A percentile compares a stretch with the other conserved stretches of the same genome.
Evolutionary conservation across 2,797 vertebrate species (phyloP).

Genomic region (Masticophis lateralis): DNA sequence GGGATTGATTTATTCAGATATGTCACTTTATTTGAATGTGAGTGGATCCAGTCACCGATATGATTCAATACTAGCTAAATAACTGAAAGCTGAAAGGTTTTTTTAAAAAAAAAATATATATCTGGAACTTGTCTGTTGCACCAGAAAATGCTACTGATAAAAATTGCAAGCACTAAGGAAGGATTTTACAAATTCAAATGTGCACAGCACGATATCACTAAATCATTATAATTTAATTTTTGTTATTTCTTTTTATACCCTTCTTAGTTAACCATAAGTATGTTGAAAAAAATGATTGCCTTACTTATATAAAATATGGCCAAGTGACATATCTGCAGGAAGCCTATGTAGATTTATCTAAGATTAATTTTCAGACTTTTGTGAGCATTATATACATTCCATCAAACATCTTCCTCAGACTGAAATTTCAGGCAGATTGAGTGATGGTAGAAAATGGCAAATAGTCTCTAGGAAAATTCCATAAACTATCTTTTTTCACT

Average conservation of each 20-base stretch:
- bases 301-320: neutral
- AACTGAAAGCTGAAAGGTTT: neutral
- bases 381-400: neutral
- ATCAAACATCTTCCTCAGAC: neutral
- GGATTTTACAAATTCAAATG: neutral
- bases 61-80: neutral
- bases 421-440: neutral
- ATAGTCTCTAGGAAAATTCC: neutral
- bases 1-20: neutral
- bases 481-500: neutral
- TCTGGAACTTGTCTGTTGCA: neutral
- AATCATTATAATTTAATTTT: neutral
- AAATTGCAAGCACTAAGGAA: neutral
- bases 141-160: neutral
- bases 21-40: neutral
- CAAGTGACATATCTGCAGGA: neutral
- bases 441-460: too few species aligned
- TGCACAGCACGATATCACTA: neutral
- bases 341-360: neutral
- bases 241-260: neutral
- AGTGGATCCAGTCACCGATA: neutral
- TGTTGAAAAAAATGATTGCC: neutral
- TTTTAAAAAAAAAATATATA: neutral
- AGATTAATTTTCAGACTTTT: neutral
- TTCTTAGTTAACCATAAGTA: neutral